Evolutionary conservation across 2,888 invertebrate species (phyloP).

Genomic region (Rotaria sp.): DNA sequence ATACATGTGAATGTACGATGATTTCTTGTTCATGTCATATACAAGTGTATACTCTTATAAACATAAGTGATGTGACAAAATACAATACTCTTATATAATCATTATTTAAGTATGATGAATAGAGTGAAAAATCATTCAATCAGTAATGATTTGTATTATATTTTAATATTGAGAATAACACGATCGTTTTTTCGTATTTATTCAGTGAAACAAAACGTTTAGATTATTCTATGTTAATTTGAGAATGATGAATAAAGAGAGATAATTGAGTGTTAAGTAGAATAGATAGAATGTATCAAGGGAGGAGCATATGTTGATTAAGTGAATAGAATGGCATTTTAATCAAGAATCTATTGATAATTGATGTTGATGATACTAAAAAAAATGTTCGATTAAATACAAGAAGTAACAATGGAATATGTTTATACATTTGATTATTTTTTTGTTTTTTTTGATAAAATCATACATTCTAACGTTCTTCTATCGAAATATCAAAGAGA

Average conservation of each 20-base stretch:
- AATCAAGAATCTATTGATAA: neutral
- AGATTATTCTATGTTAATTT: neutral
- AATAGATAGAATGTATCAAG: neutral
- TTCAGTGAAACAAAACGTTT: neutral
- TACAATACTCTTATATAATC: neutral
- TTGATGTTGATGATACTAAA: neutral
- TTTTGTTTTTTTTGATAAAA: neutral
- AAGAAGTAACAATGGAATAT: neutral
- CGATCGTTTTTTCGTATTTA: neutral
- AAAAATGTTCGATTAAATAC: neutral
- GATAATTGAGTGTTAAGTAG: neutral
- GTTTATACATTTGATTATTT: neutral
- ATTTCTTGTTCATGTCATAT: slow-evolving; percentile 3
- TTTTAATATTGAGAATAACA: neutral
- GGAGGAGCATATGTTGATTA: neutral
- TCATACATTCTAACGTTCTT: neutral
- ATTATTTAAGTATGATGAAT: neutral
- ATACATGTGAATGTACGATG: neutral
- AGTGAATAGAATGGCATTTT: neutral
- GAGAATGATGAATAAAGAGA: neutral
- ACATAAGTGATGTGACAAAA: neutral
- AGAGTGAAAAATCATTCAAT: neutral
- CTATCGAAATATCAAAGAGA: neutral
- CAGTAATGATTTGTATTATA: neutral
- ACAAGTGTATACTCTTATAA: neutral